Conservation (phyloP, 2,113 vertebrate species). For the Pseudolaguvia tuberculata region DNA sequence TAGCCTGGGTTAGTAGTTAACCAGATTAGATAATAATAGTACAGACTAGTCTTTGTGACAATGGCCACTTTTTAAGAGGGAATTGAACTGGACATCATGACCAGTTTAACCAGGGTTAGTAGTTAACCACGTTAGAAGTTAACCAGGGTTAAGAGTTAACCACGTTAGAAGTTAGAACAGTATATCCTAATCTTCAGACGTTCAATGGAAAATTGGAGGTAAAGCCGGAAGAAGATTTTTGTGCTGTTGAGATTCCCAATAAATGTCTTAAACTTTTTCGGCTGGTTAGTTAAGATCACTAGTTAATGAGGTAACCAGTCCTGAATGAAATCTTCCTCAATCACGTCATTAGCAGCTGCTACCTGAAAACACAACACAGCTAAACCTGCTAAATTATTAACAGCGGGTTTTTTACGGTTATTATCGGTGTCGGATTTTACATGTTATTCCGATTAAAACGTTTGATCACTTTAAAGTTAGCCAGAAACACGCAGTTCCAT, state of each 20-base stretch:
- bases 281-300: not conserved
- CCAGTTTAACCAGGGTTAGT: too few species aligned
- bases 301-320: not conserved
- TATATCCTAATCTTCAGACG: not conserved
- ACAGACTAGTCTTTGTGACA: not conserved
- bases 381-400: not conserved
- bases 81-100: not conserved
- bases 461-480: not conserved
- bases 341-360: constrained; percentile 46
- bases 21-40: too few species aligned
- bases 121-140: too few species aligned
- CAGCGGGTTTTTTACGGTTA: too few species aligned
- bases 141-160: too few species aligned
- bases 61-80: not conserved
- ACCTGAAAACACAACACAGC: not conserved
- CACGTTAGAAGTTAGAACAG: not conserved
- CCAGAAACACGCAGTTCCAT: not conserved
- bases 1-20: too few species aligned
- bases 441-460: not conserved
- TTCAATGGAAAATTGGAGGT: not conserved
- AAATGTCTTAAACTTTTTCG: not conserved
- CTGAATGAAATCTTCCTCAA: not conserved
- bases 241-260: not conserved
- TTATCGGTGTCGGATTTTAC: not conserved
- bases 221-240: not conserved